These are phyloP conservation scores for Lacanobia wlatinum DNA, from an alignment of 2,888 invertebrate genomes.

Conservation along the genomic window DNA sequence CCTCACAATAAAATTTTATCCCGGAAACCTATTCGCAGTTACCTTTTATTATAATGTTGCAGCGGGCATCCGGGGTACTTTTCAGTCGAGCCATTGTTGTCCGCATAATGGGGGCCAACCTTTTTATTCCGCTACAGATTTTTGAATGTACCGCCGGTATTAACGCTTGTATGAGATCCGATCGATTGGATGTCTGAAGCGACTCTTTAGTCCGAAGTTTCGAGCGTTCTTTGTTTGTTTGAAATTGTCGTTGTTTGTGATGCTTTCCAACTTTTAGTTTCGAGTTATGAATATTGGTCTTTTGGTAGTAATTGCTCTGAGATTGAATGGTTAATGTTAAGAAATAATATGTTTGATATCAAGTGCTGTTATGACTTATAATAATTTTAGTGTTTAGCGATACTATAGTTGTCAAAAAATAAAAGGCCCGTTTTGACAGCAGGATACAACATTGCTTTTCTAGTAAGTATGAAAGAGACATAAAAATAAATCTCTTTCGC, in stretches of 20 bases:
- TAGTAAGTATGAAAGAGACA: too few relatives aligned
- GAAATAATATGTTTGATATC: neutral
- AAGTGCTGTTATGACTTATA: neutral
- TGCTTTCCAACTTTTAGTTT: constrained; percentile 2
- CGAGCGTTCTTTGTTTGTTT: constrained; percentile 47
- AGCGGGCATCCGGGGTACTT: constrained; percentile 85
- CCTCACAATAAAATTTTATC: constrained; percentile 89
- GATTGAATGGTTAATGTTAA: neutral
- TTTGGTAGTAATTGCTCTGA: neutral
- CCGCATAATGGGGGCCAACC: constrained; percentile 84
- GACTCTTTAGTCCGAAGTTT: constrained; percentile 60
- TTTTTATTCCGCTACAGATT: constrained; percentile 87
- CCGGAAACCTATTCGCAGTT: constrained; percentile 89
- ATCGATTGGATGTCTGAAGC: constrained; percentile 65
- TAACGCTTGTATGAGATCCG: constrained; percentile 68
- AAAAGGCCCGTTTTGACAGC: too few relatives aligned
- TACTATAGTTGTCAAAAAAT: too few relatives aligned
- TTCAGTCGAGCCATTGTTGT: constrained; percentile 84
- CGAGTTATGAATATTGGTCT: neutral
- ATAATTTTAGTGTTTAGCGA: too few relatives aligned
- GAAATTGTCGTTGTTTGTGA: constrained; percentile 30
- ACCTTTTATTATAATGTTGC: constrained; percentile 90
- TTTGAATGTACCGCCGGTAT: constrained; percentile 75
- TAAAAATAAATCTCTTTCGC: too few relatives aligned
- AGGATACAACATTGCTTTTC: too few relatives aligned